These are phyloP conservation scores for Porphyrio hochstetteri DNA, from an alignment of 2,113 vertebrate species.

Conservation along the genomic window DNA sequence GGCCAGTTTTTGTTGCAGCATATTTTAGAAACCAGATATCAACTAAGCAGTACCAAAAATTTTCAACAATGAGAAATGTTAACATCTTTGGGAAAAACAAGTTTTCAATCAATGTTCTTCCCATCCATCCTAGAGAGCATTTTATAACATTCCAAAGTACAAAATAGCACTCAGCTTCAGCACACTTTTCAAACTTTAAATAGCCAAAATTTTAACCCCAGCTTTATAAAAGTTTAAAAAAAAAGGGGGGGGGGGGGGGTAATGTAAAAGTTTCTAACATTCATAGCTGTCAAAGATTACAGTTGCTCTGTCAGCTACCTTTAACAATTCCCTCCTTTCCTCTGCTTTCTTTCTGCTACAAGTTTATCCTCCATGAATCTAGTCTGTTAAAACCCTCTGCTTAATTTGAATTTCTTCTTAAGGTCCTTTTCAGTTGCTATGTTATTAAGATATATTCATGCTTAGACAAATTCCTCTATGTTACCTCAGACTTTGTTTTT, in stretches of 20 bases:
- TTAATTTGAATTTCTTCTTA: not conserved
- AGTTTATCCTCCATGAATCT: not conserved
- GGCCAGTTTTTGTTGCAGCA: not conserved
- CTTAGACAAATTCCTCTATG: not conserved
- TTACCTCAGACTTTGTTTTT: not conserved
- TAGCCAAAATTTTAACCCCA: not conserved
- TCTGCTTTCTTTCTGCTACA: not conserved
- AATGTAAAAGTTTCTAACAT: not conserved
- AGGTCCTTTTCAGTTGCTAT: not conserved
- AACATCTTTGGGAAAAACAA: not conserved
- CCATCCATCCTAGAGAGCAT: not conserved
- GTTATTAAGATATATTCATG: not conserved
- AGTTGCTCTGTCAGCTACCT: not conserved
- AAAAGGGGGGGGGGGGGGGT: too few relatives aligned
- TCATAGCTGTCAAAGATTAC: not conserved
- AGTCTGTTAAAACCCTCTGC: not conserved
- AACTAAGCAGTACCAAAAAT: not conserved
- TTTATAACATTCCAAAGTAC: not conserved
- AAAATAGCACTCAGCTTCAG: not conserved
- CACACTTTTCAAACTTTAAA: not conserved
- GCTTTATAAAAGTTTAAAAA: not conserved
- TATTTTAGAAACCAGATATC: not conserved
- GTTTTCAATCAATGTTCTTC: not conserved
- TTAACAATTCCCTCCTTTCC: not conserved
- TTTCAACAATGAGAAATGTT: not conserved